Conservation (phyloP, 92 coral and sea anemone genomes). For the Meandrina meandrites region DNA sequence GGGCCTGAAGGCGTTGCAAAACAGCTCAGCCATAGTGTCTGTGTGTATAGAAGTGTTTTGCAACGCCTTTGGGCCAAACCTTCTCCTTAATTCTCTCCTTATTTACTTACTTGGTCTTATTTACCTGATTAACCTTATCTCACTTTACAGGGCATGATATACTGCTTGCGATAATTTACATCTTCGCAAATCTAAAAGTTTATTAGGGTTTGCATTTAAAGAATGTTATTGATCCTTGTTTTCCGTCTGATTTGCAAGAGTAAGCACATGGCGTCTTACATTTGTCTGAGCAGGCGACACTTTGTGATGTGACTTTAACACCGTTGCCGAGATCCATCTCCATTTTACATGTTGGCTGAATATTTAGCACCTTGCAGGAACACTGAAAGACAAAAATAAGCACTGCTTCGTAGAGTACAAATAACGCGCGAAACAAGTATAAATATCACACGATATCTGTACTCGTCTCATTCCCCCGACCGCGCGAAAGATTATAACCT, state of each 20-base stretch:
- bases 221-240: neutral
- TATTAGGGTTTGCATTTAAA: neutral
- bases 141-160: neutral
- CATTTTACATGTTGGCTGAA: neutral
- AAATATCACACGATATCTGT: too few species aligned
- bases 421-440: too few species aligned
- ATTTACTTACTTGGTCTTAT: neutral
- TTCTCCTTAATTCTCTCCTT: too few species aligned
- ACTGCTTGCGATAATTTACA: neutral
- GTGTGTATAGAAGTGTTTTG: neutral
- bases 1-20: neutral
- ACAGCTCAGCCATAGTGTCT: neutral
- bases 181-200: neutral
- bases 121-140: neutral
- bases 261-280: neutral
- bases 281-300: too few species aligned
- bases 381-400: constrained; percentile 15
- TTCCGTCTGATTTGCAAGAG: neutral
- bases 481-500: too few species aligned
- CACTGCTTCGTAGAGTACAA: too few species aligned
- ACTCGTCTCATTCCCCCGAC: too few species aligned
- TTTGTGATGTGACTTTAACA: too few species aligned
- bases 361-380: neutral
- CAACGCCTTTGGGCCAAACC: neutral
- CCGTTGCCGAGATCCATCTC: neutral